Evolutionary conservation across 64 coral and sea anemone species (phyloP), one percentile per base, ranked within the genome.

Genomic region (Astreopora myriophthalma): DNA sequence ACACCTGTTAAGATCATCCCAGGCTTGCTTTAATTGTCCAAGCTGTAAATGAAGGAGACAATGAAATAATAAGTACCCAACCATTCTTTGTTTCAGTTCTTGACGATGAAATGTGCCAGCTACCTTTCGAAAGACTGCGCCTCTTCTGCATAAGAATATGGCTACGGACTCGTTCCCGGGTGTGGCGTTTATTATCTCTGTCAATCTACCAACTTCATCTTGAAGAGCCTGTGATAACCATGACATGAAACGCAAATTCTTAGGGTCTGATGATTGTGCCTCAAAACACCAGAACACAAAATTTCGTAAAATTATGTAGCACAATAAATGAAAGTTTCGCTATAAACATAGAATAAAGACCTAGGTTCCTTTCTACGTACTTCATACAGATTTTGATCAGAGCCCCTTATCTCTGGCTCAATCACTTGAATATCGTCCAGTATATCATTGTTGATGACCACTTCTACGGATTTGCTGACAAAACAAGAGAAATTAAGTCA

Each of bases 41-140:
- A 97, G 65, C 95, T 97, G 68, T 3, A 52, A 81, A n/a, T 84
- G 30, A 66, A 65, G 77, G 34, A 17, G 64, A 93, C 0, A 55
- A 3, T 55, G 51, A 8, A 49, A 57, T 57, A 57, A 86, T 27
- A 19, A 42, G 34, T 1, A 8, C 38, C 36, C 3, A 1, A 23
- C 22, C 7, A 23, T 64, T 8, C 3, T 20, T 17, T 12, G 3
- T 58, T 13, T 58, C 0, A 0, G 12, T 58, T 58, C 3, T 1
- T 12, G 52, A 3, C 16, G 49, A 37, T 8, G 6, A 60, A 20
- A 66, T 66, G 5, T 66, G n/a, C 3, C 2, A 70, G 67, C 4
- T 49, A 98, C 96, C 96, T 98, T 98, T 23, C 96, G 84, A 60
- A 86, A 93, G n/a, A 98, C 79, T 68, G 96, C 96, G 11, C 96